phyloP scores from a whole-genome alignment of 2,113 vertebrate genomes.

The Leptobrachium leishanense region DNA sequence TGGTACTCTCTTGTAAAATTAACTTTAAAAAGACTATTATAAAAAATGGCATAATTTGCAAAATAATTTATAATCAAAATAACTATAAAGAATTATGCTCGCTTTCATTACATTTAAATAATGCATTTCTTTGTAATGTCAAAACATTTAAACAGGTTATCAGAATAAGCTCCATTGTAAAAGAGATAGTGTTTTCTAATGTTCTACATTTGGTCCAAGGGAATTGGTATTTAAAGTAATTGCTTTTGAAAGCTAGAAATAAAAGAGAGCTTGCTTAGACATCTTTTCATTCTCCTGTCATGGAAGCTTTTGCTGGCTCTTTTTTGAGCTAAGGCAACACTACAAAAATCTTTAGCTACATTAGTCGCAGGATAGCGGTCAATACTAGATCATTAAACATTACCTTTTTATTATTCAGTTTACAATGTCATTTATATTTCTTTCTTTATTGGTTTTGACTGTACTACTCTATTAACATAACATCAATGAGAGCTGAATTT shows the following conservation, averaged over 20 bases:
- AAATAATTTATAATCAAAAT: too few relatives aligned
- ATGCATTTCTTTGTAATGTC: not conserved
- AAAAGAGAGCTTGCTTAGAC: conserved; percentile 54
- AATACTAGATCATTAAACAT: conserved; percentile 61
- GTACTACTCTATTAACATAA: conserved; percentile 46
- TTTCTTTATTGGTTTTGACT: conserved; percentile 62
- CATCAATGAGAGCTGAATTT: conserved; percentile 47
- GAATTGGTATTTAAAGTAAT: conserved; percentile 41
- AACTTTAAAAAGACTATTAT: too few relatives aligned
- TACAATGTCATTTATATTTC: conserved; percentile 54
- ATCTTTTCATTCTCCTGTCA: conserved; percentile 50
- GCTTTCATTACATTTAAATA: not conserved
- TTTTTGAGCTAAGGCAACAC: conserved; percentile 56
- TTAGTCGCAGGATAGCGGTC: conserved; percentile 60
- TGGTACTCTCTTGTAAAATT: too few relatives aligned
- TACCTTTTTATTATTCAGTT: conserved; percentile 49
- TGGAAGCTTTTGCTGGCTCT: conserved; percentile 49
- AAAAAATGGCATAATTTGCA: too few relatives aligned
- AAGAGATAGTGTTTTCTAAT: conserved; percentile 2
- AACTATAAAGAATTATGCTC: not conserved
- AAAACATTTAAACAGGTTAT: not conserved
- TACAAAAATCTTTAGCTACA: conserved; percentile 60
- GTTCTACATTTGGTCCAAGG: not conserved
- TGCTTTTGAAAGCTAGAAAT: conserved; percentile 59
- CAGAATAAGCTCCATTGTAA: not conserved